Conservation (phyloP, 2,797 vertebrate genomes). For the Euthynnus affinis region DNA sequence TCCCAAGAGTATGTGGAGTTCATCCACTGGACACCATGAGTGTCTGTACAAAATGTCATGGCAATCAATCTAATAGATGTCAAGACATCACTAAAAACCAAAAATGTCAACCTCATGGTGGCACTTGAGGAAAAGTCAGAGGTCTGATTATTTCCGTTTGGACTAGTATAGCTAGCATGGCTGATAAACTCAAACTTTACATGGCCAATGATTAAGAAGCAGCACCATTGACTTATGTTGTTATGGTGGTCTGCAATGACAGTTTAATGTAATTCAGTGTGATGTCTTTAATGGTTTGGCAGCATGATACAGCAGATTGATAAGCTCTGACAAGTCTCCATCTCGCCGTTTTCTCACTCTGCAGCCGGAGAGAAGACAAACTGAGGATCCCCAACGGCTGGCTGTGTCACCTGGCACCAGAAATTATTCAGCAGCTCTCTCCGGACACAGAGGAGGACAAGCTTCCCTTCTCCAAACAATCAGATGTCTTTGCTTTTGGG, state of each 20-base stretch:
- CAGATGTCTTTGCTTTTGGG: constrained; percentile 98
- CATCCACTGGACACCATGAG: too few species aligned
- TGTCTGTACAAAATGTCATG: too few species aligned
- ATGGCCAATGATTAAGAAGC: constrained; percentile 12
- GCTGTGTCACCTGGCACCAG: constrained; percentile 97
- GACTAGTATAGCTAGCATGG: too few species aligned
- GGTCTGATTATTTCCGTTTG: too few species aligned
- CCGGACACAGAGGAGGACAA: constrained; percentile 98
- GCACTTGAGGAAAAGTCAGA: too few species aligned
- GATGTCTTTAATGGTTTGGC: background rate
- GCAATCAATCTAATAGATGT: too few species aligned
- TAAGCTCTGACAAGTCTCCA: constrained; percentile 18
- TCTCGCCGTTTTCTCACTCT: constrained; percentile 34
- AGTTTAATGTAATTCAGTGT: background rate
- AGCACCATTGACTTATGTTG: background rate
- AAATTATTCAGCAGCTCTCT: constrained; percentile 98
- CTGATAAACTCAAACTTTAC: background rate
- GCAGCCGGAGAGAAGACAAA: constrained; percentile 92
- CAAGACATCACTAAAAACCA: too few species aligned
- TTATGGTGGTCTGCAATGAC: background rate
- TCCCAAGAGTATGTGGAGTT: too few species aligned
- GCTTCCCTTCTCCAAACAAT: constrained; percentile 98
- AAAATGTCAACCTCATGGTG: too few species aligned
- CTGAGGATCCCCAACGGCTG: constrained; percentile 97
- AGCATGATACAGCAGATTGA: constrained; percentile 1